phyloP scores from a whole-genome alignment of 2,113 vertebrate genomes.

The Neofelis nebulosa region DNA sequence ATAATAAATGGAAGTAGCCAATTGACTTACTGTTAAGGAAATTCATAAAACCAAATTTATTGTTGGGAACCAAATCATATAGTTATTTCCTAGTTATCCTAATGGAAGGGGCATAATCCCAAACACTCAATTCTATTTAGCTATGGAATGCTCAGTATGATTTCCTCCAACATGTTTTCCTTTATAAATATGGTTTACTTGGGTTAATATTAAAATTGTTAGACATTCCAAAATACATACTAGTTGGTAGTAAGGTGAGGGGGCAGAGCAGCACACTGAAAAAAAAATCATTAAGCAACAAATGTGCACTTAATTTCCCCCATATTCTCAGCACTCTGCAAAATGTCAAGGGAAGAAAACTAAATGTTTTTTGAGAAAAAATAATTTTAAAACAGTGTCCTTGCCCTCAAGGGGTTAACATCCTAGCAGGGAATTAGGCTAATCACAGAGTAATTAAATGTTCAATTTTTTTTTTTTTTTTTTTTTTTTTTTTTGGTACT shows the following conservation, averaged over 20 bases:
- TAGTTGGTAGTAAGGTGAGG: constrained; percentile 2
- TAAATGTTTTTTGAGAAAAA: background rate
- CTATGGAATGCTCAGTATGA: constrained; percentile 26
- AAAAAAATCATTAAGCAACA: constrained; percentile 14
- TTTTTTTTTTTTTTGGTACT: background rate
- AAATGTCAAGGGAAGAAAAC: background rate
- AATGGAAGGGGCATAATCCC: background rate
- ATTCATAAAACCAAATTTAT: constrained; percentile 39
- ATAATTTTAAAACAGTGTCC: background rate
- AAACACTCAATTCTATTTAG: background rate
- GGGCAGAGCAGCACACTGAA: background rate
- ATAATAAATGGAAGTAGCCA: constrained; percentile 11
- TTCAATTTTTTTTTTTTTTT: background rate
- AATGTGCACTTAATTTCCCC: background rate
- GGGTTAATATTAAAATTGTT: background rate
- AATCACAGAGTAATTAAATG: background rate
- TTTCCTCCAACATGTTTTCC: background rate
- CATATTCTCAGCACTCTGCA: background rate
- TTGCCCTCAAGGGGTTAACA: background rate
- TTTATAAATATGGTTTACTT: constrained; percentile 35
- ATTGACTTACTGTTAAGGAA: constrained; percentile 37
- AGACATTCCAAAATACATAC: constrained; percentile 33
- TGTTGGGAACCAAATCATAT: background rate
- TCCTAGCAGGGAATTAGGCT: background rate
- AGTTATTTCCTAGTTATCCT: constrained; percentile 36